Percentiles rank a stretch among this genome's conserved stretches.
phyloP scores from a whole-genome alignment of 2,888 invertebrate species.

The Stenodera caucasica region DNA sequence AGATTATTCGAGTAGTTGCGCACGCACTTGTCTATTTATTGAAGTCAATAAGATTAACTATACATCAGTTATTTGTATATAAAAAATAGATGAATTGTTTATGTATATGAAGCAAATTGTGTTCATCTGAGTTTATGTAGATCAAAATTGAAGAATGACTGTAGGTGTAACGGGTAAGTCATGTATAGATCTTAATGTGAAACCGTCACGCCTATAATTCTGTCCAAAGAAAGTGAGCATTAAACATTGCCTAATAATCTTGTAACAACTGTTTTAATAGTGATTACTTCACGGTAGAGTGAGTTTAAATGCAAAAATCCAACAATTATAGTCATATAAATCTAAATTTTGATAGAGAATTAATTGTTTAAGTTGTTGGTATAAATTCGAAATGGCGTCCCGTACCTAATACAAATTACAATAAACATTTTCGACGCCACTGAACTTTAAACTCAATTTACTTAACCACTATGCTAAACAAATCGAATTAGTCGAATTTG shows the following conservation, averaged over 20 bases:
- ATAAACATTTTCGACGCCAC: slow-evolving; percentile 12
- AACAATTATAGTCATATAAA: too few species aligned
- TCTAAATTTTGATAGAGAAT: not conserved
- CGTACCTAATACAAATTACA: slow-evolving; percentile 1
- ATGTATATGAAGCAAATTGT: slow-evolving; percentile 30
- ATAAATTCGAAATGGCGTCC: slow-evolving; percentile 2
- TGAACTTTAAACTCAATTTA: slow-evolving; percentile 13
- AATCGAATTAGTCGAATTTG: slow-evolving; percentile 7
- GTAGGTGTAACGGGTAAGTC: slow-evolving; percentile 48
- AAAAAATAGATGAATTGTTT: slow-evolving; percentile 8
- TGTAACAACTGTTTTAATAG: slow-evolving; percentile 32
- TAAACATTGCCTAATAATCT: slow-evolving; percentile 38
- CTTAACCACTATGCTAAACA: slow-evolving; percentile 5
- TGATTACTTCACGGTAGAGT: slow-evolving; percentile 22
- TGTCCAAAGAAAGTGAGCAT: slow-evolving; percentile 38
- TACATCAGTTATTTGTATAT: slow-evolving; percentile 9
- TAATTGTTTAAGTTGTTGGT: not conserved
- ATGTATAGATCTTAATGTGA: slow-evolving; percentile 42
- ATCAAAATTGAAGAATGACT: slow-evolving; percentile 40
- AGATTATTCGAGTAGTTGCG: too few species aligned
- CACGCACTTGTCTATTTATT: too few species aligned
- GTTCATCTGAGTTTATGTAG: slow-evolving; percentile 38
- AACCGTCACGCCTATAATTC: slow-evolving; percentile 43
- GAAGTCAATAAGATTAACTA: slow-evolving; percentile 14
- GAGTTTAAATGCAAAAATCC: slow-evolving; percentile 24